Base-by-base conservation (phyloP, 2,113 vertebrate species). In the Neolamprologus falcicula region DNA sequence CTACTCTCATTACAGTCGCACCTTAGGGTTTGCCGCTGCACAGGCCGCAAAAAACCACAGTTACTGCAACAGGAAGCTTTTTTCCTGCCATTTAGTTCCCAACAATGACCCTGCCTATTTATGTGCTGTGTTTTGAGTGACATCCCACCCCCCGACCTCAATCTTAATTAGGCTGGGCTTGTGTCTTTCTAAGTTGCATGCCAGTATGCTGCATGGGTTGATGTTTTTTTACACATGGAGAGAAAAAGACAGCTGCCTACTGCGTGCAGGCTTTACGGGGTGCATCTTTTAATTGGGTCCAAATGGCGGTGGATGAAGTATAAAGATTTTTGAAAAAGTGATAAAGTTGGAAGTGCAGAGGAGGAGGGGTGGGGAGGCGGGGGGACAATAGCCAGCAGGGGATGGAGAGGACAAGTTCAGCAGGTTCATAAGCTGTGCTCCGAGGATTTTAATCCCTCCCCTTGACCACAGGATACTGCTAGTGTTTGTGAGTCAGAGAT, bases 381-480 rank as follows among this genome's bases (percentile, higher is more conserved):
- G 57, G 83, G 86, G 91, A 93, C 93, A 95, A 92, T 93, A 92
- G 88, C 78, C 91, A 93, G 92, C 91, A 92, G 85, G 89, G 93
- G 93, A 89, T 80, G 52, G 85, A 86, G 90, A 92, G 90, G 94
- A 94, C 94, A 91, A 96, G 96, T 97, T 96, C 96, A 97, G 86
- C 91, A 95, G 94, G 96, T 97, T 97, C 93, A 94, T 91, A 86
- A 79, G 86, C 94, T 92, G 87, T 82, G 91, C 94, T 93, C 79
- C 9, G 87, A 92, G 92, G 93, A 92, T 90, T 96, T 89, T 94
- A 94, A 94, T 93, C 95, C 96, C 96, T 95, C 96, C 96, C 95
- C 94, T 94, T 96, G 94, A 96, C 96, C 96, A 94, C 96, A 96
- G 96, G 94, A 95, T 93, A 96, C 94, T 91, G 93, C 91, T 85